Evolutionary conservation across 2,797 vertebrate species (phyloP), one percentile per base, ranked within the genome.

Genomic region (Eutrigla gurnardus): DNA sequence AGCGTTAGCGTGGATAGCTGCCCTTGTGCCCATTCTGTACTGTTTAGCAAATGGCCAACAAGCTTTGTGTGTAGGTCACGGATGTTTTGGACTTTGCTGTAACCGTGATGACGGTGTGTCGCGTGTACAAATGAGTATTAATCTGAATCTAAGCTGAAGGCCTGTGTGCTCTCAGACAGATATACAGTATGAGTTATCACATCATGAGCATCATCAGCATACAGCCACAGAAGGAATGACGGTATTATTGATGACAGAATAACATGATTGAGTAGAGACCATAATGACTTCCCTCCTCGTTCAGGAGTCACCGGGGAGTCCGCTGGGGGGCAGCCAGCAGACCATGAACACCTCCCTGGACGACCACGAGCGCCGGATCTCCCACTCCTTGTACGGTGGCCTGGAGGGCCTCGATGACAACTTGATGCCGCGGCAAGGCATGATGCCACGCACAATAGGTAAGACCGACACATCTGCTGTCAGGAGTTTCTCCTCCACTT

Each of bases 331-430:
- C 32, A 67, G 65, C 0, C 96, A 96, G 78, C 91, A 96, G 86
- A 91, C 93, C 13, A 84, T 95, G 25, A 96, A 96, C 84, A 93
- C 94, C 0, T 89, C 95, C 36, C 86, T 97, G 91, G 96, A 98
- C 0, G 97, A 98, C 17, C 93, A 97, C 45, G 97, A 99, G 75
- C 94, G 97, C 6, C 93, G 97, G 40, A 99, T 98, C 92, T 99
- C 97, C 63, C 97, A 98, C 83, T 97, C 97, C 0, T 88, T 99
- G 4, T 99, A 97, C 0, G 88, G 96, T 0, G 96, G 96, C n/a
- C 95, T 98, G 0, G 97, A 99, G 82, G 97, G 95, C 0, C 94
- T 97, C 3, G 95, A 94, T 2, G 97, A 98, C 65, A 94, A 94
- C 90, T 42, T 95, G 80, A 91, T 92, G 86, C 94, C 96, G 0